Conservation (phyloP, 2,113 vertebrate genomes). For the Shinisaurus crocodilurus region DNA sequence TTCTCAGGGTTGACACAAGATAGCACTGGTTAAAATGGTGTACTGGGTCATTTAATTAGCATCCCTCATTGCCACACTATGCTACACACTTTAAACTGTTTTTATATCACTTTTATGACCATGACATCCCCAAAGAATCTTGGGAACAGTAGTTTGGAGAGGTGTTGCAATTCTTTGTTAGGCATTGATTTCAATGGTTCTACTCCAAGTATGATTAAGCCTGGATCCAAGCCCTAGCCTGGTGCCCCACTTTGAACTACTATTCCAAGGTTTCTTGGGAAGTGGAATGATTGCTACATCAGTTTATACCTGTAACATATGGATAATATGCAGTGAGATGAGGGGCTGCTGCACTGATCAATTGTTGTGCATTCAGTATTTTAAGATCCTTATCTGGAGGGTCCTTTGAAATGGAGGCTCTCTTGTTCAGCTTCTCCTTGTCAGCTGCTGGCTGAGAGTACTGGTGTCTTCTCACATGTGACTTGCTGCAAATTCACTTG, state of each 20-base stretch:
- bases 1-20: no score
- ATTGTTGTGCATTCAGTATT: not conserved
- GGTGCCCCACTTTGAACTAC: not conserved
- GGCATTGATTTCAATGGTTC: no score
- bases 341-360: not conserved
- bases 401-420: not conserved
- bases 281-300: not conserved
- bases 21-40: no score
- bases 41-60: no score
- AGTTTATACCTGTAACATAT: not conserved
- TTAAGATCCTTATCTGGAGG: not conserved
- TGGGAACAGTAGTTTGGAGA: not conserved
- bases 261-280: not conserved
- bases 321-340: not conserved
- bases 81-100: not conserved
- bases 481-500: accelerated
- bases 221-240: no score
- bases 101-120: not conserved
- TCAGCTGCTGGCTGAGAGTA: not conserved
- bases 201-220: no score
- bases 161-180: no score
- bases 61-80: not conserved
- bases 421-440: not conserved
- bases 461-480: not conserved
- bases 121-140: not conserved